These are phyloP conservation scores for Tetranychus truncatus DNA, from an alignment of 2,888 invertebrate genomes.

Conservation along the genomic window DNA sequence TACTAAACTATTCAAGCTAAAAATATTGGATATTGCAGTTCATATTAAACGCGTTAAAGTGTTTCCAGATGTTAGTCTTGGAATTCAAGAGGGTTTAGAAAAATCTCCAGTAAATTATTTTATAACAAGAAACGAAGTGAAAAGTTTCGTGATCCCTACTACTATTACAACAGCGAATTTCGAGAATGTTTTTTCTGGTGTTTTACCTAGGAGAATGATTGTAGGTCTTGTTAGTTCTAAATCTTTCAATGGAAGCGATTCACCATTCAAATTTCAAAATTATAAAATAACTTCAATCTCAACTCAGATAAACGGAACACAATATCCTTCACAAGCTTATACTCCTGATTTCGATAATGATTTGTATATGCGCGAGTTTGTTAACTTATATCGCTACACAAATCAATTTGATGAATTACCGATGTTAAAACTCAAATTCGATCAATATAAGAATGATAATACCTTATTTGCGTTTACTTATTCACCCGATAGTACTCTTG, in stretches of 20 bases:
- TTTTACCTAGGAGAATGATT: conserved; percentile 6
- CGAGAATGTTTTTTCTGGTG: background rate
- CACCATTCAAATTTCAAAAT: background rate
- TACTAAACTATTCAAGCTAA: background rate
- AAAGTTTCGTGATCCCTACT: background rate
- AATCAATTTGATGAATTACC: background rate
- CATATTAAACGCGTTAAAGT: background rate
- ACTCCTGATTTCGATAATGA: background rate
- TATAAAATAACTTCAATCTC: background rate
- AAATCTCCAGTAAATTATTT: background rate
- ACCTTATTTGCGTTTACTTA: background rate
- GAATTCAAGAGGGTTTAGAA: background rate
- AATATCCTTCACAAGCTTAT: background rate
- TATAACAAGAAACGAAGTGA: background rate
- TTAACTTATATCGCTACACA: background rate
- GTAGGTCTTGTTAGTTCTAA: background rate
- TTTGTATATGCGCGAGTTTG: background rate
- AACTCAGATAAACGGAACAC: background rate
- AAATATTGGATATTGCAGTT: background rate
- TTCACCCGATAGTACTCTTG: background rate
- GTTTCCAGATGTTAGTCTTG: background rate
- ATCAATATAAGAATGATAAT: background rate
- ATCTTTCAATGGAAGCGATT: background rate
- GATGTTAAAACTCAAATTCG: background rate
- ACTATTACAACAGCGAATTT: background rate